A percentile compares a stretch with the other conserved stretches of the same genome.
Conservation (phyloP, 2,113 vertebrate genomes). For the Ia io region DNA sequence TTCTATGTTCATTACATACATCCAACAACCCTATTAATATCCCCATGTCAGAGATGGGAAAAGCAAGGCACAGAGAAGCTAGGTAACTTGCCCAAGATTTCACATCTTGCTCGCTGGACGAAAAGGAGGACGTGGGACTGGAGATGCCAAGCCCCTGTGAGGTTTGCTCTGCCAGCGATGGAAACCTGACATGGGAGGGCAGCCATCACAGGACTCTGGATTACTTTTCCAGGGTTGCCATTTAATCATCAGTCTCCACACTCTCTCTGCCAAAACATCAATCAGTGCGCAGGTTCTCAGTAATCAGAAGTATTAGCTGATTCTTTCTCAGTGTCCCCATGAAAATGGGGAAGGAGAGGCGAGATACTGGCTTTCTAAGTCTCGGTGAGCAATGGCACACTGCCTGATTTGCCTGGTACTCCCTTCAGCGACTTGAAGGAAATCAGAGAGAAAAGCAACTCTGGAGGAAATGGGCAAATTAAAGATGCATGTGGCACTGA, state of each 20-base stretch:
- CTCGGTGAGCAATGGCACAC: background rate
- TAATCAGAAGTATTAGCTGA: background rate
- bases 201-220: background rate
- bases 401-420: background rate
- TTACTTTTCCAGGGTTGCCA: background rate
- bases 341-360: background rate
- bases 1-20: background rate
- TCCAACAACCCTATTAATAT: background rate
- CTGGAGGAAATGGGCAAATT: conserved; percentile 39
- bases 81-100: background rate
- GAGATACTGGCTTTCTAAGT: background rate
- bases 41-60: background rate
- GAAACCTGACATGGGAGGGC: background rate
- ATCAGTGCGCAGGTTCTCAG: background rate
- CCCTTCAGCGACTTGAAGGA: conserved; percentile 41
- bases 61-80: background rate
- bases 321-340: background rate
- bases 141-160: background rate
- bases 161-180: background rate
- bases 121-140: background rate
- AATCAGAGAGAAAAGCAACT: conserved; percentile 31
- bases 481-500: background rate
- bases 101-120: background rate
- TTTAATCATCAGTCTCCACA: background rate
- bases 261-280: background rate